Evolutionary conservation across 2,113 vertebrate genomes (phyloP).

Genomic region (Egretta garzetta): DNA sequence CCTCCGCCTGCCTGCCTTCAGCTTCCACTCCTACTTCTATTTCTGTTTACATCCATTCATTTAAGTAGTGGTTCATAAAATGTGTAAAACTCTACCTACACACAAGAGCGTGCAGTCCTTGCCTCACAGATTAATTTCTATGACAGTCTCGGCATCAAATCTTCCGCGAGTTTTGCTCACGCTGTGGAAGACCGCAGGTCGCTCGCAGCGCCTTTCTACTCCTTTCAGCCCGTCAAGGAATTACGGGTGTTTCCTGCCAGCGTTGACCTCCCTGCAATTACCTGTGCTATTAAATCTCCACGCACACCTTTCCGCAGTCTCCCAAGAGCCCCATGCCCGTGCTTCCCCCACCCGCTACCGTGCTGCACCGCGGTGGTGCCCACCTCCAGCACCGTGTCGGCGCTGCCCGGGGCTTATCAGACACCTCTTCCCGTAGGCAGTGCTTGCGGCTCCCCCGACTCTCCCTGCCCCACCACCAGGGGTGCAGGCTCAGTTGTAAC

Average conservation of each 20-base stretch:
- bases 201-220: background rate
- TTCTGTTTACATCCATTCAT: background rate
- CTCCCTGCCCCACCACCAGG: background rate
- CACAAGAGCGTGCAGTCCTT: background rate
- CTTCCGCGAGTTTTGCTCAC: background rate
- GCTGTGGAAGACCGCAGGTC: background rate
- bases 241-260: fast-evolving
- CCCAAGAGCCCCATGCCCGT: fast-evolving
- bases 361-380: fast-evolving
- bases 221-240: background rate
- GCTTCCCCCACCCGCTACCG: too few species aligned
- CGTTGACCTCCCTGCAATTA: background rate
- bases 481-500: background rate
- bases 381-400: fast-evolving
- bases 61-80: background rate
- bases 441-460: fast-evolving
- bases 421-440: background rate
- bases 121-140: background rate
- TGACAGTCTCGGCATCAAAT: background rate
- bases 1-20: background rate
- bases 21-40: background rate
- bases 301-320: fast-evolving
- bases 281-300: background rate
- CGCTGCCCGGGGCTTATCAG: background rate
- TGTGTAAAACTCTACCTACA: background rate